Evolutionary conservation across 2,113 vertebrate species (phyloP).

Genomic region (Phrynosoma blainvillii): DNA sequence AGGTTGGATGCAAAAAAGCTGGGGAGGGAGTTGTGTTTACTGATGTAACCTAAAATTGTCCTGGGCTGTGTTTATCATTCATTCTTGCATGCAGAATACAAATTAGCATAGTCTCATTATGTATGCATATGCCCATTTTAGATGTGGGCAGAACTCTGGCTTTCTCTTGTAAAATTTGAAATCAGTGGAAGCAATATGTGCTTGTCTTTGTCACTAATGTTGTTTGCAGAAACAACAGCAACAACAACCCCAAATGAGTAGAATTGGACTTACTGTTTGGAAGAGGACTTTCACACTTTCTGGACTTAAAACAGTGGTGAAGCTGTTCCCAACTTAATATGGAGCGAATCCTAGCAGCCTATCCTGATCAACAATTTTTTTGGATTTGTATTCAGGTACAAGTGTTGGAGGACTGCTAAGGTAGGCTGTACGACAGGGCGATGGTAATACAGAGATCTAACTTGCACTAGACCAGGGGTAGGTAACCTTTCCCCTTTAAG

Average conservation of each 20-base stretch:
- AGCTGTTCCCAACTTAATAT: neutral
- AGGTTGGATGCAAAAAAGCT: neutral
- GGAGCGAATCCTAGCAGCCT: neutral
- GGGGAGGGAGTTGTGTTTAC: neutral
- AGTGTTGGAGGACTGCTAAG: neutral
- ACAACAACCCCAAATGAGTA: neutral
- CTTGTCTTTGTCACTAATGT: neutral
- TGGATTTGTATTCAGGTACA: neutral
- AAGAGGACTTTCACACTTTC: neutral
- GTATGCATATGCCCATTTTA: neutral
- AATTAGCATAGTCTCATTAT: neutral
- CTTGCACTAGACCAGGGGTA: no score
- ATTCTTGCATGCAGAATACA: neutral
- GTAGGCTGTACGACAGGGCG: no score
- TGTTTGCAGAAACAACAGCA: no score
- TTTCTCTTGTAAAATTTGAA: neutral
- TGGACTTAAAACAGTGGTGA: neutral
- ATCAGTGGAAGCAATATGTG: neutral
- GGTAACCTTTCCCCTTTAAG: no score
- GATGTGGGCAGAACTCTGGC: neutral
- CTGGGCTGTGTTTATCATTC: neutral
- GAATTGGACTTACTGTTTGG: neutral
- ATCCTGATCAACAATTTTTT: neutral
- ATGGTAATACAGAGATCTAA: no score
- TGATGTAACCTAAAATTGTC: neutral